Evolutionary conservation across 1,140 invertebrate species (phyloP).

Genomic region (Drosophila ogumai): DNA sequence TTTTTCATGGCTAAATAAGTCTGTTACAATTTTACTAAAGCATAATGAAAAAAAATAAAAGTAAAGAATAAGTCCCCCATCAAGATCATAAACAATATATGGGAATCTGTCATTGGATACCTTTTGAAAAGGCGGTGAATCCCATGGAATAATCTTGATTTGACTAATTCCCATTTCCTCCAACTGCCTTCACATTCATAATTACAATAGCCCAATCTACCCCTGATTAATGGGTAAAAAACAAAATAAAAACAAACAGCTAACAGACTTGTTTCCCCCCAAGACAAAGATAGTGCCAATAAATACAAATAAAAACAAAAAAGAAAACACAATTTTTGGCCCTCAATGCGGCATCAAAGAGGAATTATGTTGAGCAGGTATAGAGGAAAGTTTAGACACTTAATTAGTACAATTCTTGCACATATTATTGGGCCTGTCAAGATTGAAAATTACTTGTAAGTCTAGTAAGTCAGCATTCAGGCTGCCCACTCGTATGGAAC

Average conservation of each 20-base stretch:
- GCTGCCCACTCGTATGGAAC: slow-evolving; percentile 19
- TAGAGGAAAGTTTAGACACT: slow-evolving; percentile 18
- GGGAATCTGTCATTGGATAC: background rate
- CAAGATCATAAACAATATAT: background rate
- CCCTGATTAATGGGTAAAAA: slow-evolving; percentile 8
- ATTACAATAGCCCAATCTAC: slow-evolving; percentile 11
- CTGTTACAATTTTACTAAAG: background rate
- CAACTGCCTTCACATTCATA: background rate
- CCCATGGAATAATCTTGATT: background rate
- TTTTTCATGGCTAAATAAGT: background rate
- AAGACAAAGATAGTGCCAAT: slow-evolving; percentile 34
- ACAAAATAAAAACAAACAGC: slow-evolving; percentile 9
- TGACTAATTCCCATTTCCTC: background rate
- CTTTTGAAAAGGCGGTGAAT: slow-evolving; percentile 6
- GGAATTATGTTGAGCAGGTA: slow-evolving; percentile 32
- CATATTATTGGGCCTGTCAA: background rate
- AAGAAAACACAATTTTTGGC: slow-evolving; percentile 31
- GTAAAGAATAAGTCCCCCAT: too few species aligned
- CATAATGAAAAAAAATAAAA: background rate
- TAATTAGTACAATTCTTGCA: slow-evolving; percentile 3
- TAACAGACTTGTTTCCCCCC: slow-evolving; percentile 32
- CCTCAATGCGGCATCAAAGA: slow-evolving; percentile 36
- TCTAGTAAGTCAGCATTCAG: background rate
- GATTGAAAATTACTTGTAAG: slow-evolving; percentile 17
- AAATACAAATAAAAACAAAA: slow-evolving; percentile 22